Percentiles rank a stretch among this genome's conserved stretches.
Conservation (phyloP, 2,113 vertebrate genomes). For the Corythaixoides concolor region DNA sequence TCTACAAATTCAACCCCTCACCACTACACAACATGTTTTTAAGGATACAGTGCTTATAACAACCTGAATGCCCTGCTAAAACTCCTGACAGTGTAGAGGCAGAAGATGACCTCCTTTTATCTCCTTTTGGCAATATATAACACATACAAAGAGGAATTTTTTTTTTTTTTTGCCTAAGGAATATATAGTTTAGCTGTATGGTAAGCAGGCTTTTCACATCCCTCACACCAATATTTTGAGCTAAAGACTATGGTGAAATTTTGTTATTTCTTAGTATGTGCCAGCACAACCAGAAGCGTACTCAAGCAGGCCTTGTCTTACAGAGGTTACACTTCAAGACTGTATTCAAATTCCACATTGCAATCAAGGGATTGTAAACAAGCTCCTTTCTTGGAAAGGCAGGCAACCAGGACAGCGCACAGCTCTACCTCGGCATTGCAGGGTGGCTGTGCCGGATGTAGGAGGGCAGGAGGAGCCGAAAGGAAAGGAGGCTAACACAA, state of each 20-base stretch:
- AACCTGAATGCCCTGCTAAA: neutral
- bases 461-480: neutral
- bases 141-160: neutral
- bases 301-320: neutral
- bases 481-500: neutral
- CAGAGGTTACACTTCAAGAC: neutral
- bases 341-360: neutral
- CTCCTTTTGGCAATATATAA: neutral
- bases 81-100: neutral
- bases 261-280: neutral
- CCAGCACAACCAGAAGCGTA: neutral
- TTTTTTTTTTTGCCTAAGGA: neutral
- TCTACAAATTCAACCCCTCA: neutral
- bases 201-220: neutral
- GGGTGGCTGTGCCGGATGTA: no score
- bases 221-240: neutral
- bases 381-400: neutral
- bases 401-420: neutral
- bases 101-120: neutral
- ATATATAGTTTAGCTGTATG: neutral
- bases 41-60: neutral
- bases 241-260: neutral
- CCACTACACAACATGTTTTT: rapidly evolving
- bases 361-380: neutral
- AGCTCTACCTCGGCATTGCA: no score